Base-by-base conservation (phyloP, 2,113 vertebrate species). In the Aptenodytes forsteri region DNA sequence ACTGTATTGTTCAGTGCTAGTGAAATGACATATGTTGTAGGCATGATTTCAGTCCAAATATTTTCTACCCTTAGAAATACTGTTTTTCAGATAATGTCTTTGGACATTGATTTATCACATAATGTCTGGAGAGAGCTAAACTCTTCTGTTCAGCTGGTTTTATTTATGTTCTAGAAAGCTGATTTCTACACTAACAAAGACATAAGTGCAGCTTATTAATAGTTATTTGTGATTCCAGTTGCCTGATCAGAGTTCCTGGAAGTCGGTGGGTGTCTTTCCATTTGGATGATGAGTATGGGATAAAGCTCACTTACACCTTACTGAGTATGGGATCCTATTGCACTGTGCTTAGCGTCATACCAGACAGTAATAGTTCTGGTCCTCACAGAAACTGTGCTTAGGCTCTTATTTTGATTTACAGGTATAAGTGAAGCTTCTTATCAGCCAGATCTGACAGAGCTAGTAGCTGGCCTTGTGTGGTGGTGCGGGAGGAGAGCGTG, bases 401-500 rank as follows among this genome's bases (percentile, higher is more conserved):
- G 25, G 40, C 15, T 77, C 25, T 88, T 59, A 17, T 13, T 67
- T 46, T 46, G 42, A 55, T 58, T 76, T 47, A 40, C 23, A 42
- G 16, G 40, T 70, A 5, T 30, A 87, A 69, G 4, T 69, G 59
- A 70, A 73, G 27, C 26, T 81, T n/a, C 59, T 50, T 56, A 32
- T 15, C 46, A 67, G 38, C 23, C 23, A 50, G 21, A 47, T 90
- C 52, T 76, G 34, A 32, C 18, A 13, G 42, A 69, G 21, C 22
- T 36, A 26, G 11, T 70, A 49, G 40, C 36, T 54, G 52, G 38
- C 22, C 36, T 47, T 79, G 20, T 58, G 67, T 34, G 29, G 49
- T 0, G 1, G 16, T 18, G 27, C 0, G 0, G 49, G 30, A 64
- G 20, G 12, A 49, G 12, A 47, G 23, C 7, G 10, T 29, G 6